phyloP scores from a whole-genome alignment of 2,113 vertebrate species.

The Tenebrosternarchus preto region DNA sequence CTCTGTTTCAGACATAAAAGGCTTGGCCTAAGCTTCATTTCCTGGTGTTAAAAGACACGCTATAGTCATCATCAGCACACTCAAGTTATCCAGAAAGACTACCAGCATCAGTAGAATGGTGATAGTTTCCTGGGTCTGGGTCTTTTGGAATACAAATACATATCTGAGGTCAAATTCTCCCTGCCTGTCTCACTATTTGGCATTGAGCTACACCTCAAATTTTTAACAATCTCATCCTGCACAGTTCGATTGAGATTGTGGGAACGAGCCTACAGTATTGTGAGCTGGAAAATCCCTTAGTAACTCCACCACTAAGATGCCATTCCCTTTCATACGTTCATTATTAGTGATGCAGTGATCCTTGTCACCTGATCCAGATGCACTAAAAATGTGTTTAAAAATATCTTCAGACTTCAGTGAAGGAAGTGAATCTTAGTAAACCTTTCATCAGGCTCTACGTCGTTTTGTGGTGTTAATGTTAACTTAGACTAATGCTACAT shows the following conservation, averaged over 20 bases:
- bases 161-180: conserved; percentile 34
- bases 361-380: neutral
- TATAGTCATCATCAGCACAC: conserved; percentile 6
- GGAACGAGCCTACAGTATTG: neutral
- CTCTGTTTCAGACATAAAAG: conserved; percentile 39
- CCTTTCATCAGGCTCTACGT: too few relatives aligned
- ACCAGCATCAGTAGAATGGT: conserved; percentile 38
- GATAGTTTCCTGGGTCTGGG: conserved; percentile 34
- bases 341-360: neutral
- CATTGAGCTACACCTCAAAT: conserved; percentile 20
- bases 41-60: conserved; percentile 1
- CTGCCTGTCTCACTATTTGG: conserved; percentile 33
- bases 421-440: too few relatives aligned
- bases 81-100: conserved; percentile 35
- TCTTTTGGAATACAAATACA: conserved; percentile 29
- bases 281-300: conserved; percentile 22
- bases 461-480: too few relatives aligned
- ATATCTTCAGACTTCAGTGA: too few relatives aligned
- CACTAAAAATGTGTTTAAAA: neutral
- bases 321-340: neutral
- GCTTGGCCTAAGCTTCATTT: conserved; percentile 28
- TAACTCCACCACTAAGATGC: neutral
- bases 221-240: conserved; percentile 24
- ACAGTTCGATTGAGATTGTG: conserved; percentile 21
- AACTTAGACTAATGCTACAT: neutral